Evolutionary conservation across 2,888 invertebrate species (phyloP).

Genomic region (Drosophila meridionalis): DNA sequence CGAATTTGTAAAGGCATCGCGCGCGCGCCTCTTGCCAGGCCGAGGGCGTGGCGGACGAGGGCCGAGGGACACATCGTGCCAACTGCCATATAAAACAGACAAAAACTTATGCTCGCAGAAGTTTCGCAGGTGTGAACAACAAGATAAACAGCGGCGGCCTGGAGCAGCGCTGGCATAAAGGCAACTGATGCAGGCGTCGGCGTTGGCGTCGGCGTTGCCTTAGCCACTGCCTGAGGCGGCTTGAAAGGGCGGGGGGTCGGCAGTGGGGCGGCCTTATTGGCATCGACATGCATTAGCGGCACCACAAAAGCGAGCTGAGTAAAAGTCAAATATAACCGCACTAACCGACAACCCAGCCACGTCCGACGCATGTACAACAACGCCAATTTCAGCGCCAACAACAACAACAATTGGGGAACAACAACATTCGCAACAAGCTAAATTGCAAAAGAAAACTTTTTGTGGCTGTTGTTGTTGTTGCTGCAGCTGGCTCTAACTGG

Average conservation of each 20-base stretch:
- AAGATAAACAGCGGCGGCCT: constrained; percentile 68
- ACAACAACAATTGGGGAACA: constrained; percentile 11
- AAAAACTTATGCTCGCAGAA: constrained; percentile 63
- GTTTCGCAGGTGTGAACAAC: constrained; percentile 77
- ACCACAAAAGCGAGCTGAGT: constrained; percentile 65
- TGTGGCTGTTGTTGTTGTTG: constrained; percentile 44
- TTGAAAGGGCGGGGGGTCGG: neutral
- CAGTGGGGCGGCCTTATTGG: constrained; percentile 58
- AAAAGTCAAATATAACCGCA: constrained; percentile 75
- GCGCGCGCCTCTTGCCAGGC: constrained; percentile 30
- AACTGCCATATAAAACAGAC: constrained; percentile 54
- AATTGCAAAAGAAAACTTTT: constrained; percentile 80
- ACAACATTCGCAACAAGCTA: constrained; percentile 65
- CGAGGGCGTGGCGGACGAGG: neutral
- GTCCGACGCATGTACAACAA: constrained; percentile 62
- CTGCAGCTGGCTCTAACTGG: constrained; percentile 1
- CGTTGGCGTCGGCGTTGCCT: neutral
- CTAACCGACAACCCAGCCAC: constrained; percentile 59
- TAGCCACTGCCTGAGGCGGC: constrained; percentile 19
- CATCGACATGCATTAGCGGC: constrained; percentile 77
- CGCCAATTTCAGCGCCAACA: constrained; percentile 56
- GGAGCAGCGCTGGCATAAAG: neutral
- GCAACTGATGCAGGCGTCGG: neutral
- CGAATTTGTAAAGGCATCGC: constrained; percentile 77
- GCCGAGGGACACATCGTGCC: constrained; percentile 13